These are phyloP conservation scores for Himalopsyche anomala DNA, from an alignment of 2,888 invertebrate species.

Conservation along the genomic window DNA sequence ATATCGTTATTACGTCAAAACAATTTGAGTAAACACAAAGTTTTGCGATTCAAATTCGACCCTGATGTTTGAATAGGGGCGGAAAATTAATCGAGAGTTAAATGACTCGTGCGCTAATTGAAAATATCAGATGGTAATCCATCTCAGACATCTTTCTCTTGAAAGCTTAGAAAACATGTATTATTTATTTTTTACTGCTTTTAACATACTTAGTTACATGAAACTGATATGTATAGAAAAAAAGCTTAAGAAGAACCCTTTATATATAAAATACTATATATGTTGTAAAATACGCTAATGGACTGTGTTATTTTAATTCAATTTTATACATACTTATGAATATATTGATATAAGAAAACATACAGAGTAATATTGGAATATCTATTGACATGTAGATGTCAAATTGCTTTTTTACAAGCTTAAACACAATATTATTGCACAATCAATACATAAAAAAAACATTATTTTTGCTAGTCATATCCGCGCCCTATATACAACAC, in stretches of 20 bases:
- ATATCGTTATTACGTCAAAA: no score
- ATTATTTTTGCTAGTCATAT: neutral
- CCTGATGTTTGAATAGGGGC: constrained; percentile 55
- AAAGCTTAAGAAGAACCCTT: neutral
- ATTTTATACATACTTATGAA: no score
- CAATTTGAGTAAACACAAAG: no score
- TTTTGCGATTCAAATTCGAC: neutral
- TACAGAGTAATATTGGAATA: no score
- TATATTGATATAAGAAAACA: no score
- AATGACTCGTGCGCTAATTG: constrained; percentile 63
- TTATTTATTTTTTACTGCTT: constrained; percentile 58
- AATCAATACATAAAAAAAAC: no score
- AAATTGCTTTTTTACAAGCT: no score
- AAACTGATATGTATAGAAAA: constrained; percentile 50
- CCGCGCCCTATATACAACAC: no score
- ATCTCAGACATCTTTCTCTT: constrained; percentile 59
- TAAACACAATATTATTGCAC: no score
- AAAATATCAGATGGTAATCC: constrained; percentile 64
- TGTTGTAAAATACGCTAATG: no score
- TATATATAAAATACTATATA: neutral
- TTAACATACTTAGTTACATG: constrained; percentile 41
- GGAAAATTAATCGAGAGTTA: constrained; percentile 61
- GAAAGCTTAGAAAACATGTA: constrained; percentile 56
- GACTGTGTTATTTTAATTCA: no score
- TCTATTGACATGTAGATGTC: no score